A percentile compares a stretch with the other conserved stretches of the same genome.
Conservation (phyloP, 2,888 invertebrate species). For the Gnatocerus cornutus region DNA sequence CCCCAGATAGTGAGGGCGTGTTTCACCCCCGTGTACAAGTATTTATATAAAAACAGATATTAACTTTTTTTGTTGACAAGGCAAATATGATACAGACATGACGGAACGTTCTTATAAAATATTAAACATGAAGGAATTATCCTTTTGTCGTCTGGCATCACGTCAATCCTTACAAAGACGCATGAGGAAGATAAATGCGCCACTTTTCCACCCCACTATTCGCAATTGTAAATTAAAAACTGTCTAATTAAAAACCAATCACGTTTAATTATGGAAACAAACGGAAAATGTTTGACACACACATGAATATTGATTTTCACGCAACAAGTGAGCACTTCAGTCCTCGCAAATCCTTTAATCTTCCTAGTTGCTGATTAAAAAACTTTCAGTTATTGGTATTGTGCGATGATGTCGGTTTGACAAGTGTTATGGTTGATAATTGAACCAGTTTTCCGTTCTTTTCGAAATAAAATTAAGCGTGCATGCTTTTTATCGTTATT, state of each 20-base stretch:
- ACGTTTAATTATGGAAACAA: no score
- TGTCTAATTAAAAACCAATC: no score
- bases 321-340: no score
- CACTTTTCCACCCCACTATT: not conserved
- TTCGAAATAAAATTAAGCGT: not conserved
- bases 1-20: conserved; percentile 1
- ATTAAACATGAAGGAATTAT: conserved; percentile 11
- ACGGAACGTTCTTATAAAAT: conserved; percentile 3
- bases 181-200: not conserved
- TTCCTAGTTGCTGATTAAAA: no score
- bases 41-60: conserved; percentile 10
- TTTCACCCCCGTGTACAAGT: not conserved
- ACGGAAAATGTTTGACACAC: no score
- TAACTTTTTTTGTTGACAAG: conserved; percentile 10
- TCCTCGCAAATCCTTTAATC: no score
- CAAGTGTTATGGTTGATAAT: no score
- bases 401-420: no score
- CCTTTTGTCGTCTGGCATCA: conserved; percentile 1
- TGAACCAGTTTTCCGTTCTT: no score
- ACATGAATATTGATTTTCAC: no score
- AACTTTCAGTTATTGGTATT: no score
- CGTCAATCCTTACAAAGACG: not conserved
- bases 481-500: not conserved
- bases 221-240: not conserved
- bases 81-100: not conserved